These are phyloP conservation scores for Pelodiscus sinensis DNA, from an alignment of 2,113 vertebrate species.

Conservation along the genomic window DNA sequence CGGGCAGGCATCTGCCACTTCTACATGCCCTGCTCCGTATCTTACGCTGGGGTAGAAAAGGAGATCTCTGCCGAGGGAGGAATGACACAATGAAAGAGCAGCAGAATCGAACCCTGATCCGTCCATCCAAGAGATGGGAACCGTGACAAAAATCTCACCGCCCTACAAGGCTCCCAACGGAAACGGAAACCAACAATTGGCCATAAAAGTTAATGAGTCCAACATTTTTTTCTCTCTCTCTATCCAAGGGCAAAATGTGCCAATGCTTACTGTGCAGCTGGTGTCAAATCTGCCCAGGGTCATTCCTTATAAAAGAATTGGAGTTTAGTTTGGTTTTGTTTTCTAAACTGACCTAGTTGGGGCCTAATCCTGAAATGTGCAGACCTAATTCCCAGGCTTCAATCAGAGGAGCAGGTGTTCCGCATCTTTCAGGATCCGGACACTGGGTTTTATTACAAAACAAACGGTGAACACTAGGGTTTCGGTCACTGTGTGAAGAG, in stretches of 20 bases:
- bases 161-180: neutral
- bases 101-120: neutral
- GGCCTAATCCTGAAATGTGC: neutral
- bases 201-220: neutral
- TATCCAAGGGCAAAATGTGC: neutral
- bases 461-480: neutral
- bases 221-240: neutral
- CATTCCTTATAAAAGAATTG: neutral
- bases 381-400: neutral
- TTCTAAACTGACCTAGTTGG: neutral
- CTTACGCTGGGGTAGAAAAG: no score
- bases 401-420: neutral
- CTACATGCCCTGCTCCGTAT: neutral
- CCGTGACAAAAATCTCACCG: neutral
- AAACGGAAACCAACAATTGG: neutral
- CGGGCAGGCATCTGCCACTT: neutral
- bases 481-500: neutral
- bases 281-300: neutral
- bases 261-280: neutral
- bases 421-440: neutral
- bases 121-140: neutral
- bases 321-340: neutral
- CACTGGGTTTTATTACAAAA: neutral
- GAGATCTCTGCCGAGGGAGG: neutral
- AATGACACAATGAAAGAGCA: neutral